Evolutionary conservation across 2,797 vertebrate species (phyloP), one percentile per base, ranked within the genome.

Genomic region (Arctocebus calabarensis): DNA sequence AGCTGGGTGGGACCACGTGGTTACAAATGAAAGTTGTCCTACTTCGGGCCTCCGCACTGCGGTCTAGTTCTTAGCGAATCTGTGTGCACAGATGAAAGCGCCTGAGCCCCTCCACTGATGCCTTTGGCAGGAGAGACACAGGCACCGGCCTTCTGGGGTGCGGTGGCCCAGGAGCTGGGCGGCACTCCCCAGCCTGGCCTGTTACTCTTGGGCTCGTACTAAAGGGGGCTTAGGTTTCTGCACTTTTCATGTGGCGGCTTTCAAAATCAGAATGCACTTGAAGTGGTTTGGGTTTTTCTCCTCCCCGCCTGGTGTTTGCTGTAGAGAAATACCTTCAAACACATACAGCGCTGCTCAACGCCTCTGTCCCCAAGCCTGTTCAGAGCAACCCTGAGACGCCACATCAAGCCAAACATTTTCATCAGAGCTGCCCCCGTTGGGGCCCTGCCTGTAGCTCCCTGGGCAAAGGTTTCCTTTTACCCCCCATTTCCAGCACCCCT

Each of bases 241-340:
- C 45, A 64, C 79, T 91, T 97, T 97, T 98, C 95, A 97, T 97
- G 97, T 97, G 97, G 97, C 74, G 3, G 68, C 97, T 98, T 97
- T 97, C 94, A 97, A 95, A 96, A 93, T 95, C 88, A 12, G 89
- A 94, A 96, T 95, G 93, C 94, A 97, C 97, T 98, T 98, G 97
- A 98, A 98, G 97, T 98, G 97, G 97, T 98, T 98, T 96, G 95
- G 91, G 94, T 96, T 96, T 97, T 43, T 87, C 88, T 94, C 55
- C 62, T 96, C 93, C 57, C 71, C 4, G 10, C 94, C 87, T 81
- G 61, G 74, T 74, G 90, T 90, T 96, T 29, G 91, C 96, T 86
- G 40, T 55, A 91, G 96, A 95, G 89, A 90, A 88, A 93, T 29
- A 95, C 88, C 96, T 97, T 97, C 97, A 96, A 96, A 94, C 66